Percentiles rank a stretch among this genome's conserved stretches.
phyloP scores from a whole-genome alignment of 2,797 vertebrate genomes.

The Labroides dimidiatus region DNA sequence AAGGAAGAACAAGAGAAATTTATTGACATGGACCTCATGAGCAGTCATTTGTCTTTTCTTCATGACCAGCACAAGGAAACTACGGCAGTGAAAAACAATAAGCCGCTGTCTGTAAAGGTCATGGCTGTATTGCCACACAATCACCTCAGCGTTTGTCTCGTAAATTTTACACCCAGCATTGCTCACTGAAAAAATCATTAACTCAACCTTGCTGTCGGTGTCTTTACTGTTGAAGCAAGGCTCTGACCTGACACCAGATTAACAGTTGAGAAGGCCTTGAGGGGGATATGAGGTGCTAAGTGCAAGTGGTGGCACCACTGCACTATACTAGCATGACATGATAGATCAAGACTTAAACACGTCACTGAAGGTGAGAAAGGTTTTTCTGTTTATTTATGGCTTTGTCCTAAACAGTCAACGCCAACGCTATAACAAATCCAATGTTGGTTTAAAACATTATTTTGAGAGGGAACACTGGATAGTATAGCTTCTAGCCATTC shows the following conservation, averaged over 20 bases:
- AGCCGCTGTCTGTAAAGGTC: constrained; percentile 7
- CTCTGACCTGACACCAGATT: constrained; percentile 15
- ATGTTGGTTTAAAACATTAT: too few species aligned
- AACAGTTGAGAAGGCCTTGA: constrained; percentile 11
- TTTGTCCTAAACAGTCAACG: too few species aligned
- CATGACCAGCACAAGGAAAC: constrained; percentile 6
- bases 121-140: neutral
- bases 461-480: too few species aligned
- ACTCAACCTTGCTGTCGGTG: constrained; percentile 17
- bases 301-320: constrained; percentile 10
- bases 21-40: neutral
- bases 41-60: constrained; percentile 22
- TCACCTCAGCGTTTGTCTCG: neutral
- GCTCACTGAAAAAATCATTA: constrained; percentile 41
- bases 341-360: constrained; percentile 13
- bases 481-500: too few species aligned
- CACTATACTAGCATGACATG: neutral
- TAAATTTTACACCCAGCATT: constrained; percentile 22
- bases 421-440: too few species aligned
- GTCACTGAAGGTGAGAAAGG: neutral
- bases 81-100: constrained; percentile 17
- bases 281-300: constrained; percentile 30
- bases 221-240: neutral
- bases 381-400: neutral
- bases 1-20: constrained; percentile 18